Evolutionary conservation across 2,888 invertebrate species (phyloP), one percentile per base, ranked within the genome.

Genomic region (Oscheius myriophilus): DNA sequence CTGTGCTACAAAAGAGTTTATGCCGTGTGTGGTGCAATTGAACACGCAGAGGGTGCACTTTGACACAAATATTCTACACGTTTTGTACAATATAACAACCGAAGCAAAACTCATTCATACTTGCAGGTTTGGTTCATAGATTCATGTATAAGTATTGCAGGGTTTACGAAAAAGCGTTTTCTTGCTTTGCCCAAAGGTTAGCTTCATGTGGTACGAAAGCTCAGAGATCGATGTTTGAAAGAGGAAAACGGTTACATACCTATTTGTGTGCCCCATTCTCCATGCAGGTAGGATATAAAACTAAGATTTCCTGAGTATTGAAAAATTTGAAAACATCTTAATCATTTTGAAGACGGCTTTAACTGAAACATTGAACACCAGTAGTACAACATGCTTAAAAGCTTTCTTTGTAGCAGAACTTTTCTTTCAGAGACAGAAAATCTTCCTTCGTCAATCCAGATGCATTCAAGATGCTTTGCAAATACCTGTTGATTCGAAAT

Each of bases 61-160:
- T 67, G 76, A 82, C 39, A 71, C 71, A 25, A 81, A 82, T 57
- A 74, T 82, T 14, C 63, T 82, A 18, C 74, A 80, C 42, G 78
- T 82, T 0, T 66, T 82, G 16, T 76, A 76, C 67, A 76, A 75
- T 25, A 72, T 82, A 16, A 79, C 76, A 0, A 74, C 81, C 6
- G 79, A 80, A 65, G 79, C 82, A 3, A 78, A 75, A 58, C 63
- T 82, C 0, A 68, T 77, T 45, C 76, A 80, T 57, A 76, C 80
- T 21, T 82, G 82, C 76, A 72, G 72, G 82, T 82, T 39, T 23
- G 45, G 21, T 6, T 52, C 49, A 25, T 11, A 54, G 11, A 23
- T 39, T 21, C 25, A 23, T 9, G 25, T 16, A 25, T 54, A 1
- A 54, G 26, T 25, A 25, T 65, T 52, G n/a, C 14, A 76, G 80